These are phyloP conservation scores for Styela clava DNA, from an alignment of 23 tunicate genomes.

Conservation along the genomic window DNA sequence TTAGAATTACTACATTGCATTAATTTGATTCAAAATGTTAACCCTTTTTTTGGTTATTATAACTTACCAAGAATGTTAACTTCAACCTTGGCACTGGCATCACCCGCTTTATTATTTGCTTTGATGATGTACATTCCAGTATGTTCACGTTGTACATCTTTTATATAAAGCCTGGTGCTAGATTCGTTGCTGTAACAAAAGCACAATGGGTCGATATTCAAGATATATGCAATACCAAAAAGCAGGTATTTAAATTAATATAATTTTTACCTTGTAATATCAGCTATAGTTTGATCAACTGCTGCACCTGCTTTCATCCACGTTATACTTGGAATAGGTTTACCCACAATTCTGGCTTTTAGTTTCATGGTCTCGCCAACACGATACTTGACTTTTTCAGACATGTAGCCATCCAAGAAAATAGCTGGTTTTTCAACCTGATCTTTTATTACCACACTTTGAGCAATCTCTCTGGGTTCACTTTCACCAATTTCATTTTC, in stretches of 20 bases:
- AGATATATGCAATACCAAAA: too few relatives aligned
- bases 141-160: slow-evolving; percentile 55
- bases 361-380: slow-evolving; percentile 81
- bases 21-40: background rate
- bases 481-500: slow-evolving; percentile 78
- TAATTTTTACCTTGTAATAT: background rate
- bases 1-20: background rate
- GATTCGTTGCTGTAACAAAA: slow-evolving; percentile 66
- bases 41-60: too few relatives aligned
- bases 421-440: slow-evolving; percentile 70
- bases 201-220: background rate
- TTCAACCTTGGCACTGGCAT: slow-evolving; percentile 47
- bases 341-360: slow-evolving; percentile 66
- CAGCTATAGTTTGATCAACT: slow-evolving; percentile 25
- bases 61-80: slow-evolving; percentile 53
- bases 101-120: slow-evolving; percentile 89
- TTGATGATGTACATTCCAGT: slow-evolving; percentile 63
- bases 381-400: slow-evolving; percentile 59
- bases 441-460: slow-evolving; percentile 54
- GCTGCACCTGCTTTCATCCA: slow-evolving; percentile 79
- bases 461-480: slow-evolving; percentile 59
- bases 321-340: slow-evolving; percentile 66
- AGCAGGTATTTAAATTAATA: too few relatives aligned
- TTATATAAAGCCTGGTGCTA: slow-evolving; percentile 36
- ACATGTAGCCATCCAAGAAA: slow-evolving; percentile 46